These are phyloP conservation scores for Sciurus vulgaris DNA, from an alignment of 2,797 vertebrate species.

Conservation along the genomic window DNA sequence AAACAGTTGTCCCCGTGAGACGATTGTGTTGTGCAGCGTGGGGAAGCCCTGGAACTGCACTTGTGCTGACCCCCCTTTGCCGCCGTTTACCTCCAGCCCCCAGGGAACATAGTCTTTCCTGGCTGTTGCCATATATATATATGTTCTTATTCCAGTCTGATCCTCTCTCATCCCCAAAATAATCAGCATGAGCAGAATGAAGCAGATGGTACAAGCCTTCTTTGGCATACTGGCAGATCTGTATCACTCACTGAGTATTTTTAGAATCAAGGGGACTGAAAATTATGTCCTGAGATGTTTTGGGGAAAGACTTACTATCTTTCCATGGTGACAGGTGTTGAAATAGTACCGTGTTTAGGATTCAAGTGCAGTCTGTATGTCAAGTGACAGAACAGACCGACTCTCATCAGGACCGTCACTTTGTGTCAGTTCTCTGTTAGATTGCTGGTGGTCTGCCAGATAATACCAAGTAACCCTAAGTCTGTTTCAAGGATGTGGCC, in stretches of 20 bases:
- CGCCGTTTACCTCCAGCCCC: not conserved
- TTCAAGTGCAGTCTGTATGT: conserved; percentile 1
- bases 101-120: conserved; percentile 69
- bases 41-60: conserved; percentile 47
- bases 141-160: conserved; percentile 68
- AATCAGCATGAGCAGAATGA: conserved; percentile 80
- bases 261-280: conserved; percentile 80
- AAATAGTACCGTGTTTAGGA: conserved; percentile 66
- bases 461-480: conserved; percentile 34
- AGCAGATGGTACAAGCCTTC: conserved; percentile 81
- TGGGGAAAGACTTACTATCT: conserved; percentile 73
- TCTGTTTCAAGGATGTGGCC: conserved; percentile 64
- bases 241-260: conserved; percentile 83
- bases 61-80: conserved; percentile 34
- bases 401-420: conserved; percentile 33
- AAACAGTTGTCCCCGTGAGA: conserved; percentile 60
- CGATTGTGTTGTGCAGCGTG: conserved; percentile 46
- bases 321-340: conserved; percentile 84
- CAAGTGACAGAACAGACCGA: conserved; percentile 35
- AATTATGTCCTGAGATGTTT: conserved; percentile 79
- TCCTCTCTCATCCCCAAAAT: conserved; percentile 72
- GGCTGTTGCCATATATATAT: conserved; percentile 75
- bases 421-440: not conserved
- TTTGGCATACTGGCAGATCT: conserved; percentile 74
- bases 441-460: conserved; percentile 40